These are phyloP conservation scores for Stichopus horrens DNA, from an alignment of 53 echinoderm and acorn worm species.

Conservation along the genomic window DNA sequence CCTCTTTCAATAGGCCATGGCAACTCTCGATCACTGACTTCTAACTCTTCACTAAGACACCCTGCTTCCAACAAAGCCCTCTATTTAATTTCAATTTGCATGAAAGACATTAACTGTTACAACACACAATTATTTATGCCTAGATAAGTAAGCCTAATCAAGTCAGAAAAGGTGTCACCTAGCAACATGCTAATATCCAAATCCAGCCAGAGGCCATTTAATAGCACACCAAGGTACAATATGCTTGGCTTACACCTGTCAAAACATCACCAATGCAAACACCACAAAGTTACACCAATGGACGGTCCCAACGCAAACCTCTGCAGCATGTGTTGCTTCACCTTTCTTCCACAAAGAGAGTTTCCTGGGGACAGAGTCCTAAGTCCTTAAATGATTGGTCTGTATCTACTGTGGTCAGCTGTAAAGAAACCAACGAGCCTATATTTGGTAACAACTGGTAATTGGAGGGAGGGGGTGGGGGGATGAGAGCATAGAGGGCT, in stretches of 20 bases:
- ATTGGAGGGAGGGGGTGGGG: too few species aligned
- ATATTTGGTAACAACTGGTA: too few species aligned
- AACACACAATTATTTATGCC: too few species aligned
- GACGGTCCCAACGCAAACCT: not conserved
- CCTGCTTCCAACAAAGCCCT: too few species aligned
- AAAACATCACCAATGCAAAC: not conserved
- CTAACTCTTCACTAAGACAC: too few species aligned
- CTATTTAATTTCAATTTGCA: too few species aligned
- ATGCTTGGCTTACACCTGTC: not conserved
- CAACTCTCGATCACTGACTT: too few species aligned
- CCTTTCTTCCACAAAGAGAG: slow-evolving; percentile 89
- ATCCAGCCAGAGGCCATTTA: not conserved
- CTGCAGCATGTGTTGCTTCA: slow-evolving; percentile 11
- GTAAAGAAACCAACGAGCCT: not conserved
- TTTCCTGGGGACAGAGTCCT: slow-evolving; percentile 89
- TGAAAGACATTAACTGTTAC: too few species aligned
- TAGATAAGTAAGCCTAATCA: not conserved
- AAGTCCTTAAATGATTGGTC: slow-evolving; percentile 69
- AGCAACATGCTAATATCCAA: not conserved
- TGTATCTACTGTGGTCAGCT: slow-evolving; percentile 76
- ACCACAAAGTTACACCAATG: not conserved
- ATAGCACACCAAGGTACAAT: not conserved
- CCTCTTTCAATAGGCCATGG: too few species aligned
- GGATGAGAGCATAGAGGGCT: too few species aligned
- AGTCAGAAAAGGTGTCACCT: not conserved